Conservation (phyloP, 1,140 invertebrate genomes). For the Monomorium pharaonis region DNA sequence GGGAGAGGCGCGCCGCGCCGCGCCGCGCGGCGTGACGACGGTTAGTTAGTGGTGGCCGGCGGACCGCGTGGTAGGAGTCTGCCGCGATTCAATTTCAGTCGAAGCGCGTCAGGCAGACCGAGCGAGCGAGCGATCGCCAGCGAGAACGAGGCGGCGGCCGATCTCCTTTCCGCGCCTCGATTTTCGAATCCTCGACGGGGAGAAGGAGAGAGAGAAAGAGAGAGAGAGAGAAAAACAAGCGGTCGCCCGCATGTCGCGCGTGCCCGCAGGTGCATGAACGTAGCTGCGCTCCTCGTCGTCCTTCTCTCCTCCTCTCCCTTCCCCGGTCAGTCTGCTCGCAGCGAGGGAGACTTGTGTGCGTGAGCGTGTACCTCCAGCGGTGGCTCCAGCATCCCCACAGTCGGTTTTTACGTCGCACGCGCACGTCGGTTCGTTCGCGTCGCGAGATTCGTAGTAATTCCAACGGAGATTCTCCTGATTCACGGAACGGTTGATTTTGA, state of each 20-base stretch:
- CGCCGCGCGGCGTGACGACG: neutral
- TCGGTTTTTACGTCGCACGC: constrained; percentile 56
- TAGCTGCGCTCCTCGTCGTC: neutral
- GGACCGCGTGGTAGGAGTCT: constrained; percentile 71
- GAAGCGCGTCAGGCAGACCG: constrained; percentile 80
- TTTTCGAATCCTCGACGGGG: constrained; percentile 41
- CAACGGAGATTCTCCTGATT: too few relatives aligned
- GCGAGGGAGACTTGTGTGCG: constrained; percentile 16
- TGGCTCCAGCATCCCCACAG: constrained; percentile 36
- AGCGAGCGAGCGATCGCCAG: constrained; percentile 46
- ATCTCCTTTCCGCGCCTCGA: constrained; percentile 55
- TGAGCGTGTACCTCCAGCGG: neutral
- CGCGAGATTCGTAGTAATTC: neutral
- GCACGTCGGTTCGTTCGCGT: neutral
- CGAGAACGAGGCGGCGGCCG: constrained; percentile 47
- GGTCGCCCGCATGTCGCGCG: neutral
- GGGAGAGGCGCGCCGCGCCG: neutral
- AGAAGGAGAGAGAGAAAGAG: neutral
- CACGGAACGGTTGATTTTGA: constrained; percentile 21
- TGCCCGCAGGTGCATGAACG: constrained; percentile 9
- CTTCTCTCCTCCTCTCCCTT: neutral
- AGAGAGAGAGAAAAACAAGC: neutral
- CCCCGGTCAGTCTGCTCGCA: neutral
- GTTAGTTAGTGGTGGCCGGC: neutral
- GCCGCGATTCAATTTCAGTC: constrained; percentile 80